Evolutionary conservation across 2,888 invertebrate species (phyloP).

Genomic region (Andrena minutula): DNA sequence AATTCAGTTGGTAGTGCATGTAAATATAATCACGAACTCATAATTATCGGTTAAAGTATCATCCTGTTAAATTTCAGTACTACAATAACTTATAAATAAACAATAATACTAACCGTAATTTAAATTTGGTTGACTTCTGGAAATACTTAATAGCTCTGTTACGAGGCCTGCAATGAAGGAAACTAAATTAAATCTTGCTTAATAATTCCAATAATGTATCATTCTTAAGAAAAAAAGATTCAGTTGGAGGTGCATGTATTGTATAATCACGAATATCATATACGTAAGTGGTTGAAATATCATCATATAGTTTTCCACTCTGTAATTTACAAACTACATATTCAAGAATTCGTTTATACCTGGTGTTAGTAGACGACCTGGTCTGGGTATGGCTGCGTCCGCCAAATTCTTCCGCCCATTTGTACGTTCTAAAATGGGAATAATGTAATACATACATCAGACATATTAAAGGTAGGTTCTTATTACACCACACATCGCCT

Average conservation of each 20-base stretch:
- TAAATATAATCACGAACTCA: constrained; percentile 46
- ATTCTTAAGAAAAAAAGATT: constrained; percentile 1
- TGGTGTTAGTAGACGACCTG: too few relatives aligned
- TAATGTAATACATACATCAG: not conserved
- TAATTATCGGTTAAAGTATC: constrained; percentile 26
- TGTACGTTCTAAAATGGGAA: not conserved
- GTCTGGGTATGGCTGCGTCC: too few relatives aligned
- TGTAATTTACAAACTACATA: not conserved
- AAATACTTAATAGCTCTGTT: not conserved
- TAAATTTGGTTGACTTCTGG: not conserved
- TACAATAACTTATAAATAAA: not conserved
- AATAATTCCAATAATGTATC: not conserved
- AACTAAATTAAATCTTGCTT: not conserved
- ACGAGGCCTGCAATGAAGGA: constrained; percentile 14
- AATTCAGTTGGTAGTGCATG: constrained; percentile 62
- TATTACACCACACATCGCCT: too few relatives aligned
- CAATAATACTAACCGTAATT: constrained; percentile 31
- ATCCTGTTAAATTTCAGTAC: constrained; percentile 14
- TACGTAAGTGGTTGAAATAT: constrained; percentile 28
- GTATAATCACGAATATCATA: constrained; percentile 63
- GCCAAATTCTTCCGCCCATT: not conserved
- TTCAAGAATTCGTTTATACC: too few relatives aligned
- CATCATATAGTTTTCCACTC: constrained; percentile 35
- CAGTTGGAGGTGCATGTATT: constrained; percentile 71
- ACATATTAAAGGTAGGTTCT: too few relatives aligned